Base-by-base conservation (phyloP, 2,888 invertebrate species). In the Lycia hirtaria region DNA sequence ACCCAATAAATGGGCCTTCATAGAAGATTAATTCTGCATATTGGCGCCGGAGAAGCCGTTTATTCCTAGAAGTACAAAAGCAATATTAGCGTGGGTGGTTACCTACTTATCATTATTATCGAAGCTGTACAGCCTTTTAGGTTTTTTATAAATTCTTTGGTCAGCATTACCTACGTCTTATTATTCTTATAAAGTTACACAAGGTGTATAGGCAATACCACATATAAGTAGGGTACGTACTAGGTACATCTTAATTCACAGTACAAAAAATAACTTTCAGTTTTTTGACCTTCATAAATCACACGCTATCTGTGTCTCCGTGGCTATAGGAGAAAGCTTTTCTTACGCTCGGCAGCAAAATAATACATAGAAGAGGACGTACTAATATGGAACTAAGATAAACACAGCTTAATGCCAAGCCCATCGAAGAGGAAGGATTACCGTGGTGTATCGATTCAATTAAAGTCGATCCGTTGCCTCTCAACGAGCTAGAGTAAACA, bases 271-370 rank as follows among this genome's bases (percentile, higher is more conserved):
- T 30, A 38, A 33, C 35, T 47, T 47, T 35, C 24, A 14, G 24
- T 24, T 35, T 14, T 37, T 24, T 26, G 55, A 17, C 28, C 33
- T 41, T 54, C 14, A 41, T 17, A 14, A 49, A 45, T 73, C 57
- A 75, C 50, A 76, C 75, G 64, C 69, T 72, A 40, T 76, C 76
- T 19, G 72, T 67, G 32, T 71, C 69, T 61, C 65, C 72, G 47
- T 76, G 68, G 33, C 78, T 72, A 59, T 80, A 78, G 57, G 76
- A 76, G 65, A 87, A 82, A 49, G 76, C 72, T 60, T 82, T 83
- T 65, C 79, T 76, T 14, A 80, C 67, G 57, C 69, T 71, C 5
- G 82, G 82, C 56, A 81, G 51, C 62, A 81, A 60, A 56, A 66
- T 58, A 60, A 80, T 71, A 60, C 77, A 73, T 22, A 80, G 60